Base-by-base conservation (phyloP, 2,113 vertebrate species). In the Aspiorhynchus laticeps region DNA sequence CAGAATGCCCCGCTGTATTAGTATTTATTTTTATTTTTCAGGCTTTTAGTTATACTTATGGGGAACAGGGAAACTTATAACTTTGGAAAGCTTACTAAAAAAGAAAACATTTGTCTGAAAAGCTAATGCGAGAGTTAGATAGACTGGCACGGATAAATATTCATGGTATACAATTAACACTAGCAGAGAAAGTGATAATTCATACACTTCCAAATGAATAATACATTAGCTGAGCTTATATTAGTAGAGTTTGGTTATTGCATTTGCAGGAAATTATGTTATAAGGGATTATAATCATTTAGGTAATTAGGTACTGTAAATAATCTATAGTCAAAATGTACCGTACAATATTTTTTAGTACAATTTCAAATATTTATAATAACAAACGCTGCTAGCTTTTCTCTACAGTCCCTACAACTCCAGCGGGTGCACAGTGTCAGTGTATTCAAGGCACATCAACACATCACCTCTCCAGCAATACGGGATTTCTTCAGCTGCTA, bases 151-250 rank as follows among this genome's bases (percentile, higher is more conserved):
- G 71, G n/a, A 80, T 87, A 51, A 76, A 87, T 87, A 87, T 89
- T 86, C 46, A 90, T 88, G 46, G 14, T 63, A 80, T 38, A 63
- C 36, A 86, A 85, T 86, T 63, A 87, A 83, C 33, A 51, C 17
- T 63, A 28, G 53, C 48, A 59, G 38, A 88, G 26, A n/a, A 63
- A 67, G 24, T 67, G 43, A 48, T 46, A 73, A 79, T 65, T 84
- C 83, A 53, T 71, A 76, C 86, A 74, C 81, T 80, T 85, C 76
- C 28, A 10, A n/a, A 75, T 86, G 28, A 89, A 88, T 88, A 83
- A 86, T 85, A 76, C 73, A 88, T 86, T 33, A 28, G 19, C 33
- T 80, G 46, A 67, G 26, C 38, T 33, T 65, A 65, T 6, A 14
- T 14, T 17, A 67, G 65, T 17, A 69, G 65, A 69, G 19, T 67